These are phyloP conservation scores for Aphelenchoides bicaudatus DNA, from an alignment of 2,888 invertebrate species.

Conservation along the genomic window DNA sequence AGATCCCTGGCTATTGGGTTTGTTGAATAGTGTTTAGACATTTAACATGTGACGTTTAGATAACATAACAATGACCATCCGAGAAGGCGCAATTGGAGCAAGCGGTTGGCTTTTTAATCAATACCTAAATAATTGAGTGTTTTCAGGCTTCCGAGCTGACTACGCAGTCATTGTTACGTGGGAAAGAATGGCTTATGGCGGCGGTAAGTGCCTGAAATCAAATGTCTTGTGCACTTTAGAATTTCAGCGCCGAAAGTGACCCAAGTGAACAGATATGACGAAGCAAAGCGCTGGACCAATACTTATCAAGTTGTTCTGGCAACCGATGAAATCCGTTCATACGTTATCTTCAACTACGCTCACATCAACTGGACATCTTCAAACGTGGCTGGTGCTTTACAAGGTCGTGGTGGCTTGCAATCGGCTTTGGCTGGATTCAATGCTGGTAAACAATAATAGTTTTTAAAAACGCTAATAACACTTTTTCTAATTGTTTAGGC, in stretches of 20 bases:
- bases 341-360: slow-evolving; percentile 87
- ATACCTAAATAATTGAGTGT: no score
- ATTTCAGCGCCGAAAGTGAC: slow-evolving; percentile 47
- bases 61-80: slow-evolving; percentile 68
- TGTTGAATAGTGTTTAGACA: no score
- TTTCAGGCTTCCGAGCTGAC: slow-evolving; percentile 83
- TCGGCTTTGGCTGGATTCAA: slow-evolving; percentile 73
- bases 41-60: no score
- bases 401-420: slow-evolving; percentile 44
- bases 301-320: slow-evolving; percentile 89
- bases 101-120: no score
- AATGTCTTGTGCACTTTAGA: no score
- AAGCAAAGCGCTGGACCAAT: slow-evolving; percentile 62
- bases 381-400: slow-evolving; percentile 73
- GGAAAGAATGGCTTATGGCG: slow-evolving; percentile 70
- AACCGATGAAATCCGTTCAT: slow-evolving; percentile 87
- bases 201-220: no score
- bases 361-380: slow-evolving; percentile 84
- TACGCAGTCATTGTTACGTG: slow-evolving; percentile 84
- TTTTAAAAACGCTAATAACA: no score
- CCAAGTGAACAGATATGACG: slow-evolving; percentile 40
- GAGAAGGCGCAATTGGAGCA: slow-evolving; percentile 80
- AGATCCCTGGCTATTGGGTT: slow-evolving; percentile 40
- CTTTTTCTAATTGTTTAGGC: no score
- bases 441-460: no score